Base-by-base conservation (phyloP, 92 coral and sea anemone species). In the Virgularia gustaviana region DNA sequence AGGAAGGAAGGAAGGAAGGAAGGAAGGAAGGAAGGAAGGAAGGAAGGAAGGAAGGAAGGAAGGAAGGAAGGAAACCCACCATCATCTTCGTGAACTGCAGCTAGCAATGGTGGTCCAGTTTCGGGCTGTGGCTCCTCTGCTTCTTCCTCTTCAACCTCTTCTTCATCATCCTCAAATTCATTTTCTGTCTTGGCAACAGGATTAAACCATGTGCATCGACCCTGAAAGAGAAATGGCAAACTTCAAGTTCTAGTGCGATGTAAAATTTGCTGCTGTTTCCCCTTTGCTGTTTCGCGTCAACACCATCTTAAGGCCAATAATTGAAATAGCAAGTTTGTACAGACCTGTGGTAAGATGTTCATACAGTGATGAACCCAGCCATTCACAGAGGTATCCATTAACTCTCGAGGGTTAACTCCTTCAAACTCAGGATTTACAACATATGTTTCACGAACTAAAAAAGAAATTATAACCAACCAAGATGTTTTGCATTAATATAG, bases 301-400 rank as follows among this genome's bases (percentile, higher is more conserved):
- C n/a, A n/a, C n/a, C n/a, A n/a, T n/a, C n/a, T n/a, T n/a, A n/a
- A n/a, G n/a, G n/a, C n/a, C n/a, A n/a, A n/a, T n/a, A n/a, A n/a
- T 54, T 7, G 10, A 57, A 6, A 57, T 27, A 28, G 11, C 36
- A 27, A 57, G 19, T 12, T 25, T 43, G 36, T 31, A 13, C 22
- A n/a, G 28, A 92, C 98, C 90, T 89, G 96, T 15, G 99, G 96
- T 38, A 94, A 75, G 25, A 94, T 66, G 45, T 94, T 89, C 75
- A 89, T 91, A 18, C 88, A 87, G 19, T 94, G 99, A 63, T 94
- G 99, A 18, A 87, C 99, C 99, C 99, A 94, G 87, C 90, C 87
- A 77, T 94, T 90, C 41, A 94, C 85, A 13, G 99, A 77, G 8
- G 99, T 88, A 57, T 94, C 99, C 34, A 91, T 89, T 39, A 94